phyloP scores from a whole-genome alignment of 2,113 vertebrate species.

The Xiphias gladius region DNA sequence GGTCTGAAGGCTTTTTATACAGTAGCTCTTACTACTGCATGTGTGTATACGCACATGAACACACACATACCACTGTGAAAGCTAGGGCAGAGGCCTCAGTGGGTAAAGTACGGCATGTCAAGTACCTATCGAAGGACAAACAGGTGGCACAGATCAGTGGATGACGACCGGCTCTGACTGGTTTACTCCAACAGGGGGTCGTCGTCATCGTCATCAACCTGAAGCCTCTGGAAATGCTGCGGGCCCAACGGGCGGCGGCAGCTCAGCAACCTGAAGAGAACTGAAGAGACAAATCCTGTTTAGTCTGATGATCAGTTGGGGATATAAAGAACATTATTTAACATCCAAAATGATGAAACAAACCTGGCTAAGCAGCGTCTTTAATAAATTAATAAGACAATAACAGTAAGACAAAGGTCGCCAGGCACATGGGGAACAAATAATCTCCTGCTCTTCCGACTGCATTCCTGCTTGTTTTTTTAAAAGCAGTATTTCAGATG shows the following conservation, averaged over 20 bases:
- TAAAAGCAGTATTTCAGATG: no score
- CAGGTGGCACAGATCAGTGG: background rate
- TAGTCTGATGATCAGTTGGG: background rate
- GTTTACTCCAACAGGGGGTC: constrained; percentile 87
- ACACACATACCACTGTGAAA: background rate
- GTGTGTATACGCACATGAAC: background rate
- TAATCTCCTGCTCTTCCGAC: no score
- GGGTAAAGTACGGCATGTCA: constrained; percentile 43
- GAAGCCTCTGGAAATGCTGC: constrained; percentile 87
- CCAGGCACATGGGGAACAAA: no score
- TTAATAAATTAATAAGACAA: background rate
- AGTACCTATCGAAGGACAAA: constrained; percentile 2
- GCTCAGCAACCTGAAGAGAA: constrained; percentile 84
- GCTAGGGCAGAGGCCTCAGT: background rate
- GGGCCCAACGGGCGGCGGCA: constrained; percentile 48
- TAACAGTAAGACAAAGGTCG: no score
- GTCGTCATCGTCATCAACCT: constrained; percentile 86
- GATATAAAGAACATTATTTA: background rate
- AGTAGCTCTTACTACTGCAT: background rate
- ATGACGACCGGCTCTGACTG: background rate
- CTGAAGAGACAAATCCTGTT: constrained; percentile 21
- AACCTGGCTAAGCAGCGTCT: background rate
- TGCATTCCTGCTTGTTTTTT: no score
- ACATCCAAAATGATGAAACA: background rate
- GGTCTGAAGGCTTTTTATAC: background rate